phyloP scores from a whole-genome alignment of 2,888 invertebrate genomes.

The Zygothrica quintamaculata region DNA sequence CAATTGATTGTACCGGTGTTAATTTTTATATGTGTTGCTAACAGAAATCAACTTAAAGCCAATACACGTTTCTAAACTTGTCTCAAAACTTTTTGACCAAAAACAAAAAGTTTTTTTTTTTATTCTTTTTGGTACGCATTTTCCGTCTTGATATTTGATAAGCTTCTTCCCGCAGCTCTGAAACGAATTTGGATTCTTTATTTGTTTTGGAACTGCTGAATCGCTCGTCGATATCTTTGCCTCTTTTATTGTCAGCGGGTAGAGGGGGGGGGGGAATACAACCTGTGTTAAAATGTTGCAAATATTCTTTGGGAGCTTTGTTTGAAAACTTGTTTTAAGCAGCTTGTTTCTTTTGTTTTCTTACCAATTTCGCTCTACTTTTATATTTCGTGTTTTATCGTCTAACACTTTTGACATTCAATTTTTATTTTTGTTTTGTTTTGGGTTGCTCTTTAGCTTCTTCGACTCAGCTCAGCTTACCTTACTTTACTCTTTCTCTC shows the following conservation, averaged over 20 bases:
- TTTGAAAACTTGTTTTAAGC: constrained; percentile 48
- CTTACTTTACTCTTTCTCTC: constrained; percentile 1
- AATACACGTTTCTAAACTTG: constrained; percentile 1
- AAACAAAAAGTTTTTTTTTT: constrained; percentile 16
- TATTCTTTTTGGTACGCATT: constrained; percentile 40
- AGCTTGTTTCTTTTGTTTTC: constrained; percentile 18
- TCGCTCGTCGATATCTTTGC: constrained; percentile 1
- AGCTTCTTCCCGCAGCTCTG: constrained; percentile 8
- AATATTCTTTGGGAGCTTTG: constrained; percentile 21
- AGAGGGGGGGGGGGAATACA: no score
- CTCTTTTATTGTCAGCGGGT: constrained; percentile 5
- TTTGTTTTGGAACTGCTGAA: constrained; percentile 17
- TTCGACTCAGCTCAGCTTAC: background rate
- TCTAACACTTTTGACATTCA: constrained; percentile 36
- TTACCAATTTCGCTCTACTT: constrained; percentile 32
- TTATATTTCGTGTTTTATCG: constrained; percentile 28
- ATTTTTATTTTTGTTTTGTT: constrained; percentile 20
- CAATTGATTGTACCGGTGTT: constrained; percentile 20
- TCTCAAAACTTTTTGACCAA: background rate
- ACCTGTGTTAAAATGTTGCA: no score
- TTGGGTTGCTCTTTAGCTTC: background rate
- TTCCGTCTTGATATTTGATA: constrained; percentile 38
- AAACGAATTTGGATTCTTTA: constrained; percentile 17
- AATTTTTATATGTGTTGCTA: constrained; percentile 16
- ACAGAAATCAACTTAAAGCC: constrained; percentile 16